Evolutionary conservation across 2,113 vertebrate species (phyloP), one percentile per base, ranked within the genome.

Genomic region (Romanogobio albipinnatus): DNA sequence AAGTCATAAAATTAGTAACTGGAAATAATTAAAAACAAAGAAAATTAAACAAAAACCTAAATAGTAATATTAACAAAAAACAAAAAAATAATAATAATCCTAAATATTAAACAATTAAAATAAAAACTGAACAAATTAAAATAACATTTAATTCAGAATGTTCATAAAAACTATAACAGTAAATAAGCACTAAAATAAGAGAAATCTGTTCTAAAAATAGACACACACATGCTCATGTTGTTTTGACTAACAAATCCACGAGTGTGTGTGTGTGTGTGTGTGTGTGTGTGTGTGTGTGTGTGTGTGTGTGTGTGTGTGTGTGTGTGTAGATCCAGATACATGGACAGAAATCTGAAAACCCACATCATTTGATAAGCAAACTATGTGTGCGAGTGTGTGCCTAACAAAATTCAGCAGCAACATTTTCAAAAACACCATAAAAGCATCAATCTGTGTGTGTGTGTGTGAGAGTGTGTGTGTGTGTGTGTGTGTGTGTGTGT

Each of bases 181-280:
- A 45, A 45, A 45, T 45, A 9, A 9, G 10, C 9, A 53, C 15
- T 2, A 53, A 17, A 17, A 53, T 19, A 53, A 53, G 2, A 53
- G 1, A 15, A 17, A 8, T 66, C 3, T 17, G 26, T 66, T 29
- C 14, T 7, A 17, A 33, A 66, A 33, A 2, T 66, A 17, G 22
- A 70, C 13, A 68, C 64, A 51, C 11, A 26, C 45, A 17, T 6
- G 0, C 51, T 58, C 53, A 59, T 11, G 8, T 22, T n/a, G 53
- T 39, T 58, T 77, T 77, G 75, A 77, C 51, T 77, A 39, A 58
- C 75, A 77, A 77, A 77, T 77, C 73, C 5, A 76, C 33, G 73
- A 19, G 74, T 22, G 73, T 49, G 5, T 47, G 71, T n/a, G 70
- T 47, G 70, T 73, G 70, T 73, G 70, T 45, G 39, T 49, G 10